Conservation (phyloP, 2,113 vertebrate genomes). For the Montifringilla adamsi region DNA sequence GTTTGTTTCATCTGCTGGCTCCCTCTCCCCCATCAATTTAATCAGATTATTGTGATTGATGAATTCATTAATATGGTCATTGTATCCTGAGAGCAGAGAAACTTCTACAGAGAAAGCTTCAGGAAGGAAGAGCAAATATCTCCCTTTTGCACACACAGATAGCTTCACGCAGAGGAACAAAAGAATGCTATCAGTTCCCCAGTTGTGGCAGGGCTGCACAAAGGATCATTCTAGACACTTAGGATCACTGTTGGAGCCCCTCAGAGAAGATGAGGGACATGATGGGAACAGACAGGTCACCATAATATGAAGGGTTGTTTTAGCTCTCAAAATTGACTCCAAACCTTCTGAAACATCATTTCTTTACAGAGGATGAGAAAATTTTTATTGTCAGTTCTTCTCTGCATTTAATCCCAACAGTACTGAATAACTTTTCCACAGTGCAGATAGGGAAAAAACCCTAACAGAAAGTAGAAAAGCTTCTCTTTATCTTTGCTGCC, state of each 20-base stretch:
- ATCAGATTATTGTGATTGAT: conserved; percentile 64
- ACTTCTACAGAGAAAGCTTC: conserved; percentile 20
- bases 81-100: background rate
- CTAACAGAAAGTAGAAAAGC: background rate
- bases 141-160: background rate
- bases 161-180: background rate
- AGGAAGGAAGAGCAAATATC: background rate
- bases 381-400: background rate
- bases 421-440: background rate
- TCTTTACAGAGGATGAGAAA: background rate
- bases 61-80: conserved; percentile 20
- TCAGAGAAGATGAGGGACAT: background rate
- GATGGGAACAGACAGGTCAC: background rate
- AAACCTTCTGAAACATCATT: background rate
- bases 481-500: background rate
- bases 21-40: conserved; percentile 32
- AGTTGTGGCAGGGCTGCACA: background rate
- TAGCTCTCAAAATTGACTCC: background rate
- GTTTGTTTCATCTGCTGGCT: conserved; percentile 51
- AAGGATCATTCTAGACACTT: background rate
- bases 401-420: background rate
- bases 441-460: background rate
- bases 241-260: background rate
- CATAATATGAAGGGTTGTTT: background rate
- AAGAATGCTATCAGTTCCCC: background rate